Base-by-base conservation (phyloP, 2,888 invertebrate genomes). In the Pollenia angustigena region DNA sequence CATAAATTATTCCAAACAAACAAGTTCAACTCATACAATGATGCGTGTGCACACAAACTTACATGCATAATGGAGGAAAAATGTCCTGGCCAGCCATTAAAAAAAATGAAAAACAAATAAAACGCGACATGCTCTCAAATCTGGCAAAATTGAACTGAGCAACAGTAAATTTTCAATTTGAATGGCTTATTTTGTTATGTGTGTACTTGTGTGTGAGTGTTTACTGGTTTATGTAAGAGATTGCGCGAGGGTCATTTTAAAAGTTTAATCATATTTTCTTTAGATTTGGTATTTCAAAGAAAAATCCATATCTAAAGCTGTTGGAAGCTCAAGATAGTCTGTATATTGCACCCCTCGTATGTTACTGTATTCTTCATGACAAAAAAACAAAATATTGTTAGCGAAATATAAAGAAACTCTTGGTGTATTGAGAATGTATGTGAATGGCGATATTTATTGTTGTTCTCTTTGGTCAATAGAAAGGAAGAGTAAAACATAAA, bases 81-180 rank as follows among this genome's bases (percentile, higher is more conserved):
- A 62, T 54, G 80, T 60, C 40, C 44, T 44, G 69, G 54, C 60
- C 71, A 46, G 52, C 16, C 18, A 54, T 72, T 23, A 23, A 23
- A 23, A 23, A 75, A 74, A 42, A 32, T 6, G 14, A 52, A 71
- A 50, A 50, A 56, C 40, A 81, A 71, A 85, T 78, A 75, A 74
- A 60, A 62, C 60, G 62, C 52, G 44, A 18, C 46, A 64, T 32
- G 14, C 71, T 32, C 7, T 44, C 8, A 54, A 54, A 80, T 62
- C 62, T 64, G 52, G 11, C 1, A 10, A 64, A 72, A 82, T 75
- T 82, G 60, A 74, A 69, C 50, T 62, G 44, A 74, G 68, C 68
- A 85, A 78, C 72, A 85, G 81, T 82, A 69, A 78, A 85, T 81
- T 78, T 66, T 18, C 68, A 75, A 81, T 85, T 85, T 81, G 68